Conservation (phyloP, 1,140 invertebrate species). For the Aricia agestis region DNA sequence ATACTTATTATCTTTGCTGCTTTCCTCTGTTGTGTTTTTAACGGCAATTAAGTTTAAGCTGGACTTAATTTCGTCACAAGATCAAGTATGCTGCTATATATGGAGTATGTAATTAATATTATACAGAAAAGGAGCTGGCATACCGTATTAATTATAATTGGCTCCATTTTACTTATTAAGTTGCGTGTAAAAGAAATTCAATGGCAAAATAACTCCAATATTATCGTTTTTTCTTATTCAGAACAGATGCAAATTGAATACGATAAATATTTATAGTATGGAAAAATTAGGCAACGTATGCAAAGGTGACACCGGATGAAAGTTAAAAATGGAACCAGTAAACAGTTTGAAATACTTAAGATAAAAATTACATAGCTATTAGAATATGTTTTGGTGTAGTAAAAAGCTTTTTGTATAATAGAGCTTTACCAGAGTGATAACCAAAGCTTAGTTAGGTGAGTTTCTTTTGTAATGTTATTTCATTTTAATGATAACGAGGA, state of each 20-base stretch:
- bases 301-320: background rate
- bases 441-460: background rate
- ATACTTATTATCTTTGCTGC: background rate
- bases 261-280: background rate
- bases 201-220: background rate
- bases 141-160: constrained; percentile 22
- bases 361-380: background rate
- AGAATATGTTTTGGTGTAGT: background rate
- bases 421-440: too few species aligned
- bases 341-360: background rate
- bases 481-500: too few species aligned
- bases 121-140: constrained; percentile 20
- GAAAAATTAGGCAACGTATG: background rate
- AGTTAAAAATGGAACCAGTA: background rate
- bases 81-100: constrained; percentile 15
- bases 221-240: constrained; percentile 6
- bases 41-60: constrained; percentile 6
- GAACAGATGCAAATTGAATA: background rate
- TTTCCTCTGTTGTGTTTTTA: background rate
- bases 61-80: constrained; percentile 12
- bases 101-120: constrained; percentile 19
- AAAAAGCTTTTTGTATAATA: background rate
- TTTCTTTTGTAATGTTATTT: background rate
- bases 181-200: constrained; percentile 19
- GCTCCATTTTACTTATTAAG: constrained; percentile 25